Evolutionary conservation across 2,113 vertebrate genomes (phyloP).

Genomic region (Suricata suricatta): DNA sequence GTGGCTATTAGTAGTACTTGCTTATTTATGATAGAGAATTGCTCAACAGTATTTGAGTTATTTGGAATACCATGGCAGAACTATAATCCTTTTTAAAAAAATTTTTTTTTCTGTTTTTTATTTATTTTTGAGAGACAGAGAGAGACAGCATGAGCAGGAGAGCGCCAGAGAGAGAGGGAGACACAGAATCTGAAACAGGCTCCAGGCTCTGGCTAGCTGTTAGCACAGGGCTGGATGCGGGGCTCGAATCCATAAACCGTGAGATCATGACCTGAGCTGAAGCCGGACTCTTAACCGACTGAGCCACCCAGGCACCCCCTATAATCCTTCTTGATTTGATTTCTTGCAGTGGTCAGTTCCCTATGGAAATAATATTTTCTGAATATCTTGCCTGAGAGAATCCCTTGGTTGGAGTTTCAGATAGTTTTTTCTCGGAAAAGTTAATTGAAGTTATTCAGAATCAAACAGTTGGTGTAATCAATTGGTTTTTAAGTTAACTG

Average conservation of each 20-base stretch:
- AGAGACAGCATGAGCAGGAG: too few relatives aligned
- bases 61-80: constrained; percentile 29
- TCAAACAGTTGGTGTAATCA: neutral
- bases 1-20: neutral
- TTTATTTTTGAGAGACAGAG: too few relatives aligned
- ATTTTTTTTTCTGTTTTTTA: too few relatives aligned
- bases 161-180: too few relatives aligned
- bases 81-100: constrained; percentile 25
- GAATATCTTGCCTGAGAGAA: constrained; percentile 57
- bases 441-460: neutral
- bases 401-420: neutral
- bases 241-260: too few relatives aligned
- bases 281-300: too few relatives aligned
- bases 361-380: constrained; percentile 59
- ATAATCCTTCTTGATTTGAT: constrained; percentile 58
- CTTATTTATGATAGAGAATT: constrained; percentile 36
- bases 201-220: too few relatives aligned
- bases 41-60: constrained; percentile 43
- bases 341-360: constrained; percentile 40
- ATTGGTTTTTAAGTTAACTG: constrained; percentile 50
- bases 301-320: neutral
- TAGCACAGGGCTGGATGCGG: too few relatives aligned
- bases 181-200: too few relatives aligned
- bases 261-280: too few relatives aligned
- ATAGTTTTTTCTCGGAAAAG: constrained; percentile 27